These are phyloP conservation scores for Spongia lamella DNA, from an alignment of 37 sponge, comb jelly and placozoan species.

Conservation along the genomic window DNA sequence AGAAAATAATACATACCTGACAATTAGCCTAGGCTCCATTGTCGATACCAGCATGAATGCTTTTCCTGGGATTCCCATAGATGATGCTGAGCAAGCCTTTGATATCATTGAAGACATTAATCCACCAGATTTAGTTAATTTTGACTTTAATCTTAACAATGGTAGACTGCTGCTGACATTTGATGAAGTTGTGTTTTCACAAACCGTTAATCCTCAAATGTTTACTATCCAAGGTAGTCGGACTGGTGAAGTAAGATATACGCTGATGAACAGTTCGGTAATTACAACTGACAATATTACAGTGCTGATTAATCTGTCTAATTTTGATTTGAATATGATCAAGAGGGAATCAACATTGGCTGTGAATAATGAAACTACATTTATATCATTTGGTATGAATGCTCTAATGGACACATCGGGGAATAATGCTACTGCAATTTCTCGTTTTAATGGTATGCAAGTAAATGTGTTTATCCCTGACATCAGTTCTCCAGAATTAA, in stretches of 20 bases:
- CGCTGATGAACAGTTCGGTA: slow-evolving; percentile 36
- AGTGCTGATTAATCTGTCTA: slow-evolving; percentile 40
- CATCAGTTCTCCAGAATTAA: slow-evolving; percentile 55
- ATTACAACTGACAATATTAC: slow-evolving; percentile 52
- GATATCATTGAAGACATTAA: slow-evolving; percentile 55
- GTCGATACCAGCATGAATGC: slow-evolving; percentile 45
- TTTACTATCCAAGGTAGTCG: slow-evolving; percentile 48
- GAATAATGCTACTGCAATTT: slow-evolving; percentile 35
- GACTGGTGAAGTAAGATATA: not conserved
- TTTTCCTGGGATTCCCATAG: slow-evolving; percentile 28
- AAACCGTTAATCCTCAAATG: slow-evolving; percentile 28
- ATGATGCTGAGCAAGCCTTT: slow-evolving; percentile 55
- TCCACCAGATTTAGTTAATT: slow-evolving; percentile 60
- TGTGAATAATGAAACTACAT: slow-evolving; percentile 53
- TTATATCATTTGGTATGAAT: slow-evolving; percentile 40
- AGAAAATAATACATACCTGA: slow-evolving; percentile 66
- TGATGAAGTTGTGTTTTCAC: slow-evolving; percentile 60
- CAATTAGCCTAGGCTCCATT: slow-evolving; percentile 44
- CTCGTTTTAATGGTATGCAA: slow-evolving; percentile 8
- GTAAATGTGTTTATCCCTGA: slow-evolving; percentile 49
- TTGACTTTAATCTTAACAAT: slow-evolving; percentile 71
- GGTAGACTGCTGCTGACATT: slow-evolving; percentile 73
- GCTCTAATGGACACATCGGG: slow-evolving; percentile 52
- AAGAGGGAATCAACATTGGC: slow-evolving; percentile 37
- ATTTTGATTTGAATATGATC: slow-evolving; percentile 59